A percentile compares a stretch with the other conserved stretches of the same genome.
These are phyloP conservation scores for Oncorhynchus nerka DNA, from an alignment of 2,113 vertebrate species.

Conservation along the genomic window DNA sequence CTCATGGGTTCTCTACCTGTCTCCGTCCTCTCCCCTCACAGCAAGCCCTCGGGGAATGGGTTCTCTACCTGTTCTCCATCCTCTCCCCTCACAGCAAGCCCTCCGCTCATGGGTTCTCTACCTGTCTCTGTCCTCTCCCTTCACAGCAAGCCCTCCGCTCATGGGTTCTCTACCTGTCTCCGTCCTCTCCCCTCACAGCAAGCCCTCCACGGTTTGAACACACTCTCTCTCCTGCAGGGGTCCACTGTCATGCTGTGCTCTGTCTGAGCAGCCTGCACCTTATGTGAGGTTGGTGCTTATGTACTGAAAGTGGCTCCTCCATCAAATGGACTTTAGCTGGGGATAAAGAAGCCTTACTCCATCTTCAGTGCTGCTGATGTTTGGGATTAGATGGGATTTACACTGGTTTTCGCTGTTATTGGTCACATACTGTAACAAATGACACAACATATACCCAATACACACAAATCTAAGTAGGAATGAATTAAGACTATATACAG, in stretches of 20 bases:
- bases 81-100: slow-evolving; percentile 3
- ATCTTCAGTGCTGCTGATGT: neutral
- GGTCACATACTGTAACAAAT: too few species aligned
- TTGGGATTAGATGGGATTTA: neutral
- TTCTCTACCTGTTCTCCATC: slow-evolving; percentile 12
- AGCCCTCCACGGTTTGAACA: neutral
- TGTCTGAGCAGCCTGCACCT: neutral
- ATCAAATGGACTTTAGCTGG: neutral
- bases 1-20: slow-evolving; percentile 4
- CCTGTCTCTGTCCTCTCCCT: slow-evolving; percentile 7
- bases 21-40: slow-evolving; percentile 7
- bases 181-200: neutral
- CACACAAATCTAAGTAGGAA: too few species aligned
- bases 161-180: slow-evolving; percentile 3
- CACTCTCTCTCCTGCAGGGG: too few species aligned
- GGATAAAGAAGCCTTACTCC: neutral
- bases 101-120: slow-evolving; percentile 1
- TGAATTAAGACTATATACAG: too few species aligned
- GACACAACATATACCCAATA: too few species aligned
- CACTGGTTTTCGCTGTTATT: too few species aligned
- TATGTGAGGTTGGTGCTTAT: neutral
- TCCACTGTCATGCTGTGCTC: too few species aligned
- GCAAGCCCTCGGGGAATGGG: neutral
- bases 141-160: neutral
- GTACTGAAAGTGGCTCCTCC: neutral